Conservation (phyloP, 2,888 invertebrate species). For the Rhamnusium bicolor region DNA sequence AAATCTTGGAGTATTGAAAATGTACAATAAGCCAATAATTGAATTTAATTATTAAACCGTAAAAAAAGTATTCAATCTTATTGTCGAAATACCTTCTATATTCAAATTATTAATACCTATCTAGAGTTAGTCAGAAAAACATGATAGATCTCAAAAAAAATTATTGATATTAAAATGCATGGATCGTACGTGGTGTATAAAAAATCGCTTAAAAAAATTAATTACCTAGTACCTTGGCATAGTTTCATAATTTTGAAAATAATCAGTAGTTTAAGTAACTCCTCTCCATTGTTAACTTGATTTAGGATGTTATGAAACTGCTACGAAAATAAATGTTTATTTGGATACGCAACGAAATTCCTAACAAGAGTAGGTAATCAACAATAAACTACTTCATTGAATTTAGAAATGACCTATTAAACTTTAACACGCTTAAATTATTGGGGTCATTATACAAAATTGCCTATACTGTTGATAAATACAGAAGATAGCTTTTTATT, state of each 20-base stretch:
- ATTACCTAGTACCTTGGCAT: slow-evolving; percentile 4
- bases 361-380: background rate
- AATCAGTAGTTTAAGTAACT: background rate
- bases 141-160: background rate
- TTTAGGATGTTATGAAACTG: background rate
- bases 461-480: too few species aligned
- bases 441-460: background rate
- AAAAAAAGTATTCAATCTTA: background rate
- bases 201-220: background rate
- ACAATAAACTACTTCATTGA: background rate
- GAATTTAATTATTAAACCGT: too few species aligned
- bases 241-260: background rate
- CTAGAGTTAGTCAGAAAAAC: background rate
- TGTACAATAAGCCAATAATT: too few species aligned
- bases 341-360: background rate
- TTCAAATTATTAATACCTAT: background rate
- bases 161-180: background rate
- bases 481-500: too few species aligned
- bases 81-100: too few species aligned
- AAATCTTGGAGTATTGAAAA: too few species aligned
- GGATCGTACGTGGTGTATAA: background rate
- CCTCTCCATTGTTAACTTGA: background rate
- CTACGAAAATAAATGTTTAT: background rate
- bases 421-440: background rate
- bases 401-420: too few species aligned